These are phyloP conservation scores for Motacilla alba DNA, from an alignment of 2,113 vertebrate genomes.

Conservation along the genomic window DNA sequence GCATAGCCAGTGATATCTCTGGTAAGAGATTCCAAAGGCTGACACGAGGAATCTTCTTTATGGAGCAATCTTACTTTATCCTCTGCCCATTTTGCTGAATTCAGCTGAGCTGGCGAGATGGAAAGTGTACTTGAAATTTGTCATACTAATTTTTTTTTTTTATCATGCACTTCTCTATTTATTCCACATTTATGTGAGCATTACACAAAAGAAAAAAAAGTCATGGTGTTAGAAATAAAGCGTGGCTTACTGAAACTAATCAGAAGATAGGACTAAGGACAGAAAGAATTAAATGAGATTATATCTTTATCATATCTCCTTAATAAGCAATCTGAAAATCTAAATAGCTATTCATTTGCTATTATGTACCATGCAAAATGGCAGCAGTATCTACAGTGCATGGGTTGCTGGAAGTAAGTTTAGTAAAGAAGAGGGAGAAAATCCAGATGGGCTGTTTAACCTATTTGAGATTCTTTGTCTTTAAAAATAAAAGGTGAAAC, in stretches of 20 bases:
- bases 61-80: neutral
- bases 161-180: neutral
- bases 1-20: neutral
- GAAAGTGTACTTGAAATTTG: neutral
- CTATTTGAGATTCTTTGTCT: neutral
- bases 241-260: slow-evolving; percentile 20
- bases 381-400: neutral
- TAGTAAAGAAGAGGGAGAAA: neutral
- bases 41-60: neutral
- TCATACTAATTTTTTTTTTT: neutral
- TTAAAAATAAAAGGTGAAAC: neutral
- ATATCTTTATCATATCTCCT: slow-evolving; percentile 54
- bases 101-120: neutral
- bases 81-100: neutral
- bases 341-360: slow-evolving; percentile 46
- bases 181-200: neutral
- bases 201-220: neutral
- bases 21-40: neutral
- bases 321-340: slow-evolving; percentile 47
- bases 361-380: slow-evolving; percentile 23
- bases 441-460: neutral
- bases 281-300: slow-evolving; percentile 44
- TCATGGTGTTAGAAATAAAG: neutral
- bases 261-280: slow-evolving; percentile 24
- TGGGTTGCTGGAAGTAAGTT: neutral